Evolutionary conservation across 2,113 vertebrate genomes (phyloP), one percentile per base, ranked within the genome.

Genomic region (Tiliqua scincoides): DNA sequence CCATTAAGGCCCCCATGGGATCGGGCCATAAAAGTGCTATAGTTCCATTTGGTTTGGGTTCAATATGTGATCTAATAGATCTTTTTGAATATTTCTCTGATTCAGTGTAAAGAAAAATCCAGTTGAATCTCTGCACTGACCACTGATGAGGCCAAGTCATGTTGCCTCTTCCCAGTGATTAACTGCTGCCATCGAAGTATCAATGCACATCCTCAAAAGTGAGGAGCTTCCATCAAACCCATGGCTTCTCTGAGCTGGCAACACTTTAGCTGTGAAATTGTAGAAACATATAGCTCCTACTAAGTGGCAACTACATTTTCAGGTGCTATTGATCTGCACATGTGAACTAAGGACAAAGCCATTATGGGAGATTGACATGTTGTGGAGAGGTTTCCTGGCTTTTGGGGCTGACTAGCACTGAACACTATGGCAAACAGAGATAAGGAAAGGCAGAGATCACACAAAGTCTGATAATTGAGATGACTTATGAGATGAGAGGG

Each of bases 221-320:
- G 81, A 85, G 43, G 20, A 87, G 79, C 82, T 92, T 93, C 91
- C 85, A 90, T 93, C 86, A 83, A 89, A 74, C 87, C n/a, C 87
- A 91, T 89, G 88, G 83, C 54, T 85, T 89, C 73, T 94, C 88
- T 82, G 79, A 83, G 78, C 89, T 89, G 92, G 83, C 89, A 92
- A 93, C 87, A 88, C 59, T 40, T 91, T 88, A 89, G 89, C 89
- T 93, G 77, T 87, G 88, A 90, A 90, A 82, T 92, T 93, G 92
- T 86, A 48, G 92, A 95, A 92, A 72, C 75, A 80, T 91, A 90
- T 90, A 92, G 73, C 65, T 93, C 71, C 90, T 93, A 94, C 94
- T 93, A 92, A 95, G 91, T 90, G 91, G 91, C 93, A 92, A 89
- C 89, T 93, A 91, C 89, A 84, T 88, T 93, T 95, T 93, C 92